Evolutionary conservation across 2,113 vertebrate species (phyloP).

Genomic region (human (Homo sapiens)): DNA sequence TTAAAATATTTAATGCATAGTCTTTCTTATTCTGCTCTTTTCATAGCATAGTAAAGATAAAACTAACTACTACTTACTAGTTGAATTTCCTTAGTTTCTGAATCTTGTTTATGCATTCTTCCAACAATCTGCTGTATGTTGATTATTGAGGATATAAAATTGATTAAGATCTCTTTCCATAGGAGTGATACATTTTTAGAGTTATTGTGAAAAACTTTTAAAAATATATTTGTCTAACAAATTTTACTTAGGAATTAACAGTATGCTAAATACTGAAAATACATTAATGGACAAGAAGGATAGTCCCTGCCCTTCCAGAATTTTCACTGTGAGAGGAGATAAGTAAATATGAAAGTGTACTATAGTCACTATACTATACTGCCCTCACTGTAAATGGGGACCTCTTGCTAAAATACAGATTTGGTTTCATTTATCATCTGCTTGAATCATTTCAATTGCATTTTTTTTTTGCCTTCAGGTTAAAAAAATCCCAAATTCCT

Average conservation of each 20-base stretch:
- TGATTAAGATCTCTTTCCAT: neutral
- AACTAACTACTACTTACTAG: neutral
- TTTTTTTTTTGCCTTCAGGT: neutral
- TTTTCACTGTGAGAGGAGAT: neutral
- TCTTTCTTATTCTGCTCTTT: conserved; percentile 21
- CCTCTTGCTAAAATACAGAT: neutral
- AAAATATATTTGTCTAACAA: neutral
- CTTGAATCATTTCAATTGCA: neutral
- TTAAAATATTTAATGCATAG: neutral
- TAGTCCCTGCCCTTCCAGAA: neutral
- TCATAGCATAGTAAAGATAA: neutral
- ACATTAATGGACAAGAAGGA: neutral
- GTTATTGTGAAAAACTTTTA: neutral
- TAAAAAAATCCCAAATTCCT: neutral
- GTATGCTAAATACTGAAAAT: neutral
- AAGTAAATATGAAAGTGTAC: neutral
- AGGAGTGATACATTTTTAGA: neutral
- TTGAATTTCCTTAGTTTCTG: neutral
- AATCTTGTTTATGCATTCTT: neutral
- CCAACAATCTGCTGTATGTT: neutral
- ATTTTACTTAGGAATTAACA: neutral
- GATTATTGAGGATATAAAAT: neutral
- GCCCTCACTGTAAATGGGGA: neutral
- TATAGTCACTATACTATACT: neutral
- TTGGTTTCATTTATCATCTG: neutral